Base-by-base conservation (phyloP, 2,888 invertebrate genomes). In the Stenichneumon culpator region DNA sequence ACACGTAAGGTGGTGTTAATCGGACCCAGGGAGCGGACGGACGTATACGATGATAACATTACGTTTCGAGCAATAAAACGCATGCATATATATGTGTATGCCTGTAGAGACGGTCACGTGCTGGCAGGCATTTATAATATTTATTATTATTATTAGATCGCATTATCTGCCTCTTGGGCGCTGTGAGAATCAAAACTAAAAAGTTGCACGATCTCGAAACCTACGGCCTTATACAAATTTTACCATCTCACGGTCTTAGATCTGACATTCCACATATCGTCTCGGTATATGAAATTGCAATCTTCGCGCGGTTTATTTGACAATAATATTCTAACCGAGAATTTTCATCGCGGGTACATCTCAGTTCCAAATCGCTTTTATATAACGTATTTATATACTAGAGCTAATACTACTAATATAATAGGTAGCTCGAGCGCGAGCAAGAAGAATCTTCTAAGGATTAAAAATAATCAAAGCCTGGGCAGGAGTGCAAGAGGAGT, bases 161-260 rank as follows among this genome's bases (percentile, higher is more conserved):
- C 50, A 3, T 19, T 19, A 25, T 52, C 47, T 16, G 22, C 7
- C 16, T 19, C 25, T 44, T 44, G 39, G 6, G 36, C 19, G 4
- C 52, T 32, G 16, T 54, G 36, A 78, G 32, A 75, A 32, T 11
- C 0, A 22, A 52, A 65, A 47, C 50, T n/a, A 19, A 44, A 47
- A 19, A 77, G 22, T 65, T 65, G 25, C 67, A 68, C 54, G 36
- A 67, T 67, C 54, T 52, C 22, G 67, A 52, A 77, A 77, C 39
- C 65, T 32, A 19, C 32, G 9, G 32, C 11, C 44, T 52, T 52
- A 6, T 52, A 6, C 50, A 7, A 54, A 67, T 25, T 36, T 14
- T 44, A 16, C 44, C 44, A 16, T 44, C 44, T 44, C 3, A 44
- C 16, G 14, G 44, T 4, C 44, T 44, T 16, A 44, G 14, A 16